Percentiles rank a stretch among this genome's conserved stretches.
Conservation (phyloP, 2,888 invertebrate genomes). For the Drosophila monieri region DNA sequence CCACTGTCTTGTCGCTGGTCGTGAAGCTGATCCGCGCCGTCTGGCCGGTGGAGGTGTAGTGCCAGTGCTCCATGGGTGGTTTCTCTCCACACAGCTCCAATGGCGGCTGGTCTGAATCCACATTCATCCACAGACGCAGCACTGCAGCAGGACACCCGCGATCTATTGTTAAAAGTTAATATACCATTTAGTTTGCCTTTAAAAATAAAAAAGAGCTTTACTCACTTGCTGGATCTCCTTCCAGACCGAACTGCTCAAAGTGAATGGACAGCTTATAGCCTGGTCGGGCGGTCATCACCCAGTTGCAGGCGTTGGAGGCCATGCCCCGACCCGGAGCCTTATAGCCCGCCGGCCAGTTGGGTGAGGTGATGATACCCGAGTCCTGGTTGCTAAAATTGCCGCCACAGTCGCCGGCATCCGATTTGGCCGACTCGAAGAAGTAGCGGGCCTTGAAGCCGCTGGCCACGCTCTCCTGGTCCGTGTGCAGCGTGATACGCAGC, state of each 20-base stretch:
- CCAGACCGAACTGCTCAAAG: slow-evolving; percentile 96
- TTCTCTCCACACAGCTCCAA: slow-evolving; percentile 96
- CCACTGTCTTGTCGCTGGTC: slow-evolving; percentile 96
- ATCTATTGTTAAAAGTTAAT: slow-evolving; percentile 85
- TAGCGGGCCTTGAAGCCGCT: slow-evolving; percentile 98
- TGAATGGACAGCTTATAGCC: slow-evolving; percentile 95
- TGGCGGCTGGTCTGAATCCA: slow-evolving; percentile 90
- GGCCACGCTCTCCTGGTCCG: slow-evolving; percentile 93
- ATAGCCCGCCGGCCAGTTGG: slow-evolving; percentile 96
- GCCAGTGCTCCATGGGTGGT: slow-evolving; percentile 89
- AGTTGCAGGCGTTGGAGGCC: slow-evolving; percentile 96
- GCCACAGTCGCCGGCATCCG: slow-evolving; percentile 96
- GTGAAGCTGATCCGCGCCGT: slow-evolving; percentile 96
- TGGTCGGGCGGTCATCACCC: slow-evolving; percentile 95
- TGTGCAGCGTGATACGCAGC: slow-evolving; percentile 94
- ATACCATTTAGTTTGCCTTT: too few species aligned
- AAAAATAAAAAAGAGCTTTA: background rate
- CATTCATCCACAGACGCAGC: slow-evolving; percentile 91
- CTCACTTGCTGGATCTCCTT: slow-evolving; percentile 94
- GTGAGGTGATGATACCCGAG: slow-evolving; percentile 93
- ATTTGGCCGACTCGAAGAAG: slow-evolving; percentile 94
- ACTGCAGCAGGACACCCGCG: slow-evolving; percentile 97
- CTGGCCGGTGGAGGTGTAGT: slow-evolving; percentile 93
- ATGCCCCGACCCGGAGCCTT: slow-evolving; percentile 91
- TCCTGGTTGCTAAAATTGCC: slow-evolving; percentile 94